Evolutionary conservation across 2,113 vertebrate genomes (phyloP).

Genomic region (Pomatostomus ruficeps): DNA sequence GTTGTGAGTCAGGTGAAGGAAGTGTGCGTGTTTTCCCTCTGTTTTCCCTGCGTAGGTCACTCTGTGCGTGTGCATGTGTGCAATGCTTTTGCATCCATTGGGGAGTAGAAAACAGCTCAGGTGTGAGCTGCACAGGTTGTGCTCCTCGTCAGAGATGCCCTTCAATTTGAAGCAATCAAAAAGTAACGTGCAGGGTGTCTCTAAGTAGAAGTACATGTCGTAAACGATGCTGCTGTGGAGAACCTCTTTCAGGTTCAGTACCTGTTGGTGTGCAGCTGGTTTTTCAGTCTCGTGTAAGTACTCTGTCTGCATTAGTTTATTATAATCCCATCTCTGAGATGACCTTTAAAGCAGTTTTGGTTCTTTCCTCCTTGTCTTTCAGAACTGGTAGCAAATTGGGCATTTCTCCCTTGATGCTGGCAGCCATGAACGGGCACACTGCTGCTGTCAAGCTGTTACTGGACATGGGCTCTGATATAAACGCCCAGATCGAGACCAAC

Average conservation of each 20-base stretch:
- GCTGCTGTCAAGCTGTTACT: slow-evolving; percentile 94
- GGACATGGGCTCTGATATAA: slow-evolving; percentile 99
- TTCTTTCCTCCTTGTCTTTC: neutral
- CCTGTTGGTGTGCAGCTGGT: neutral
- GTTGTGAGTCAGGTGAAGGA: neutral
- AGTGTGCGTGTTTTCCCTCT: neutral
- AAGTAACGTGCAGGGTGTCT: fast-evolving
- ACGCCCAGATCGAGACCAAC: slow-evolving; percentile 98
- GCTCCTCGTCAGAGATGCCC: neutral
- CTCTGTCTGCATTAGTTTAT: neutral
- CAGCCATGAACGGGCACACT: slow-evolving; percentile 98
- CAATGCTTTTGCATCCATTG: neutral
- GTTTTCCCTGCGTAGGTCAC: neutral
- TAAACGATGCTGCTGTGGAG: neutral
- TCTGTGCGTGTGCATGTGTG: fast-evolving
- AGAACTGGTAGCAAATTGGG: slow-evolving; percentile 99
- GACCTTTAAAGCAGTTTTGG: neutral
- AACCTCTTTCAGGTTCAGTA: neutral
- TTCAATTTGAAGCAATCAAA: neutral
- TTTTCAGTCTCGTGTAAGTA: neutral
- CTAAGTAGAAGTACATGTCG: neutral
- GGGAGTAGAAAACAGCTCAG: neutral
- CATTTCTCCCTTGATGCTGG: slow-evolving; percentile 98
- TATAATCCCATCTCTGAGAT: neutral
- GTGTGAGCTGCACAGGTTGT: fast-evolving